Percentiles rank a stretch among this genome's conserved stretches.
Conservation (phyloP, 2,888 invertebrate genomes). For the Formica aserva region DNA sequence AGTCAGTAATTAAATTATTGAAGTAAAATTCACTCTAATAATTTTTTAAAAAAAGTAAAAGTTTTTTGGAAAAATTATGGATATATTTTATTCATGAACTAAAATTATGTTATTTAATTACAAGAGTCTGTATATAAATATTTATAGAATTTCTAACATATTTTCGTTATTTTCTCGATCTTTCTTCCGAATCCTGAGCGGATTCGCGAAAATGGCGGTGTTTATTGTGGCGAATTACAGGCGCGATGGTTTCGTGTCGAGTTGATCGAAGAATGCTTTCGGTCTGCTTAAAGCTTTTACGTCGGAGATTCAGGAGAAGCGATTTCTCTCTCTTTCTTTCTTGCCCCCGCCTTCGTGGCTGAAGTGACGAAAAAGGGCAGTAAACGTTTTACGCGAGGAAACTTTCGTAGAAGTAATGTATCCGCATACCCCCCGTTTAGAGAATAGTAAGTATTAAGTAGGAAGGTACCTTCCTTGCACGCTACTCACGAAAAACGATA, state of each 20-base stretch:
- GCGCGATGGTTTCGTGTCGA: conserved; percentile 53
- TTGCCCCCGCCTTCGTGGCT: conserved; percentile 10
- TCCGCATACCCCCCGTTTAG: conserved; percentile 62
- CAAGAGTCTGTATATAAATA: not conserved
- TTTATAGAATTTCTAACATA: not conserved
- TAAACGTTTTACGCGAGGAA: conserved; percentile 68
- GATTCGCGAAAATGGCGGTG: conserved; percentile 30
- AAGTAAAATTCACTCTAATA: not conserved
- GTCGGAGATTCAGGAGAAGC: conserved; percentile 47
- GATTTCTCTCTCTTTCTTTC: conserved; percentile 33
- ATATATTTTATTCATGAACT: not conserved
- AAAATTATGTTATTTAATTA: not conserved
- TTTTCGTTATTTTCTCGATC: conserved; percentile 7
- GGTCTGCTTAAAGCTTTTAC: conserved; percentile 46
- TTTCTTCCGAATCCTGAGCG: not conserved
- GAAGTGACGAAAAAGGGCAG: conserved; percentile 69
- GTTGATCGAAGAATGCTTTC: conserved; percentile 53
- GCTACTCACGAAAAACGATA: conserved; percentile 61
- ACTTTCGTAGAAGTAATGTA: conserved; percentile 69
- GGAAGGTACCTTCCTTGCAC: conserved; percentile 70
- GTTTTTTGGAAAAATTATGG: not conserved
- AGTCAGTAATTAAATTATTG: not conserved
- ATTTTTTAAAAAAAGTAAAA: not conserved
- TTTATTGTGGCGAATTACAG: conserved; percentile 47
- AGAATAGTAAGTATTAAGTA: conserved; percentile 71